Base-by-base conservation (phyloP, 2,797 vertebrate species). In the Characodon lateralis region DNA sequence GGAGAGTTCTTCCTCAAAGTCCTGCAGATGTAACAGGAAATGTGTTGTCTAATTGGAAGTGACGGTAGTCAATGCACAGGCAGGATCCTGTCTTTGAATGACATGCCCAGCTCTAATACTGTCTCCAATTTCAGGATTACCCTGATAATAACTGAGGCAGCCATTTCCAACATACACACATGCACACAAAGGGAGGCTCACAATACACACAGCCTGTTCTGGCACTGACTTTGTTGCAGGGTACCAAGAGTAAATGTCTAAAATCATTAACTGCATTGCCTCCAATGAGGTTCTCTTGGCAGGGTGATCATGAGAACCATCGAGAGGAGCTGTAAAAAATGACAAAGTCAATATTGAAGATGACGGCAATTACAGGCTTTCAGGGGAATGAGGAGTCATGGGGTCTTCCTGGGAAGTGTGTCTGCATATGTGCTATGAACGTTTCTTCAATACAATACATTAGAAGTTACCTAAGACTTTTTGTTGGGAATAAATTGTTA, bases 101-200 rank as follows among this genome's bases (percentile, higher is more conserved):
- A 93, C 91, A 92, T 90, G 89, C 89, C 89, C 88, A 85, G 71
- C 81, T 93, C 89, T 94, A 93, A 95, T 93, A 88, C 90, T 87
- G 87, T 93, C 93, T 94, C 92, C 93, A 90, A 93, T 94, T 95
- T 94, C 91, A 89, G 94, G 94, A 94, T 95, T 94, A 94, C 84
- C 88, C 91, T 85, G 90, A 91, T 93, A 93, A 95, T 94, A 92
- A 94, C 87, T 78, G 81, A 85, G 84, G 82, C 84, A 69, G 86
- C 86, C 91, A 88, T 90, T 85, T 93, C 91, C 92, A 93, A 91
- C 87, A 87, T 81, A 90, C 88, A 92, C 88, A 93, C 88, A 76
- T 76, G 63, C 82, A 87, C 82, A 85, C 83, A 85, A 6, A 72
- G 69, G 73, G 77, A 88, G 50, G 68, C 83, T 79, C 61, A 78